Evolutionary conservation across 2,113 vertebrate genomes (phyloP).

Genomic region (Apteryx mantelli): DNA sequence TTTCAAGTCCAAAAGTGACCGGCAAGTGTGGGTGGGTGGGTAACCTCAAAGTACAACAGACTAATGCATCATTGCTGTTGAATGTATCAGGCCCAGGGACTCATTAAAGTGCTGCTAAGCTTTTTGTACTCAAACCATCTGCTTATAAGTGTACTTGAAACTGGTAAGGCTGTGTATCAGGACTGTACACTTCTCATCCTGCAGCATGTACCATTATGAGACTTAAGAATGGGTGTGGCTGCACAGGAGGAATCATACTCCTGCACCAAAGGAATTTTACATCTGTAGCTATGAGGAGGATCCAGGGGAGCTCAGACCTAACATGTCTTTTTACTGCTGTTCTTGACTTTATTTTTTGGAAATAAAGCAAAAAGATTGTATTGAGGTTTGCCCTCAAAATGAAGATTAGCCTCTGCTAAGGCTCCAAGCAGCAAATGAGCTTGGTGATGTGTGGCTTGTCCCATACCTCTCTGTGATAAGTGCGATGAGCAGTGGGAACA

Average conservation of each 20-base stretch:
- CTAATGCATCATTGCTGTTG: neutral
- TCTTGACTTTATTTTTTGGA: accelerated
- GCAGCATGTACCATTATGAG: neutral
- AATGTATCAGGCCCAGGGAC: neutral
- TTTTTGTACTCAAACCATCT: neutral
- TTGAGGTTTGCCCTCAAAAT: neutral
- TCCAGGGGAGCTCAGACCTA: neutral
- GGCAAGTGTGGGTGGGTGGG: neutral
- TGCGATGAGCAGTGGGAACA: neutral
- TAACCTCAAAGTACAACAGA: neutral
- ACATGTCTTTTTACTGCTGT: neutral
- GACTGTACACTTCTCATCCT: accelerated
- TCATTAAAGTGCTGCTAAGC: neutral
- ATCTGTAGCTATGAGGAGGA: neutral
- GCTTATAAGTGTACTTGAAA: neutral
- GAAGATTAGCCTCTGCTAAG: neutral
- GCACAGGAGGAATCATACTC: accelerated
- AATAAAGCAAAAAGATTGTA: neutral
- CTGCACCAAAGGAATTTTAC: neutral
- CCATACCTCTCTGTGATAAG: neutral
- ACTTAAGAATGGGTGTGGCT: neutral
- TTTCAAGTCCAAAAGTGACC: neutral
- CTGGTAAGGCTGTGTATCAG: neutral
- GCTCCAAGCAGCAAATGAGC: neutral
- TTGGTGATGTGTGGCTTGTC: neutral